Conservation (phyloP, 2,797 vertebrate species). For the Microhierax caerulescens region DNA sequence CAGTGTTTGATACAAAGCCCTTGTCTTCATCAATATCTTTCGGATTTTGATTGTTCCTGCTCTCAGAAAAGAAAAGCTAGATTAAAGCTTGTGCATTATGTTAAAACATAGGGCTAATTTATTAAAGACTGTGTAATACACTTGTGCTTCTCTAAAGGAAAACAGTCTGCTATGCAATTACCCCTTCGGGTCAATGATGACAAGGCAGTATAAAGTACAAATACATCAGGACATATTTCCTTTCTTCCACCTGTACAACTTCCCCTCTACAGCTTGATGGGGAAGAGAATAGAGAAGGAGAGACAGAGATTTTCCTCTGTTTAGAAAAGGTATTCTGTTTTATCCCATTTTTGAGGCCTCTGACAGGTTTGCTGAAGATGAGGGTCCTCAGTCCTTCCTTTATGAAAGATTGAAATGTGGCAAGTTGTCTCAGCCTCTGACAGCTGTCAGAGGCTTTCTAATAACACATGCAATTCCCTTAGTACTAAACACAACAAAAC, state of each 20-base stretch:
- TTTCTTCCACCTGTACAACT: not conserved
- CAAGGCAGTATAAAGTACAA: not conserved
- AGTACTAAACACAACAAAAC: constrained; percentile 12
- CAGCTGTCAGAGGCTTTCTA: constrained; percentile 6
- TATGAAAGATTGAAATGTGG: constrained; percentile 13
- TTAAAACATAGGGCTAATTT: not conserved
- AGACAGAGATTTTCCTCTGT: not conserved
- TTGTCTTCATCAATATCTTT: not conserved
- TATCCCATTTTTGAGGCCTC: not conserved
- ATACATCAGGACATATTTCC: not conserved
- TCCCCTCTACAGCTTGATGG: not conserved
- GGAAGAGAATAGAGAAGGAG: not conserved
- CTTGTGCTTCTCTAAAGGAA: not conserved
- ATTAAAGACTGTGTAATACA: not conserved
- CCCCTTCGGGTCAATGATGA: not conserved
- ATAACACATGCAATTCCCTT: constrained; percentile 14
- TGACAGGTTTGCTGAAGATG: constrained; percentile 19
- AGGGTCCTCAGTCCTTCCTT: not conserved
- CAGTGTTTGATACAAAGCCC: not conserved
- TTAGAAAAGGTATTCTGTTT: constrained; percentile 15
- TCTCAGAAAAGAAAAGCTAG: not conserved
- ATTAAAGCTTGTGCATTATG: not conserved
- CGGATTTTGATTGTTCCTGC: not conserved
- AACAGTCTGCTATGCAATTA: not conserved
- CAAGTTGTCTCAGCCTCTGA: not conserved